Evolutionary conservation across 2,797 vertebrate species (phyloP), one percentile per base, ranked within the genome.

Genomic region (Brotula barbata): DNA sequence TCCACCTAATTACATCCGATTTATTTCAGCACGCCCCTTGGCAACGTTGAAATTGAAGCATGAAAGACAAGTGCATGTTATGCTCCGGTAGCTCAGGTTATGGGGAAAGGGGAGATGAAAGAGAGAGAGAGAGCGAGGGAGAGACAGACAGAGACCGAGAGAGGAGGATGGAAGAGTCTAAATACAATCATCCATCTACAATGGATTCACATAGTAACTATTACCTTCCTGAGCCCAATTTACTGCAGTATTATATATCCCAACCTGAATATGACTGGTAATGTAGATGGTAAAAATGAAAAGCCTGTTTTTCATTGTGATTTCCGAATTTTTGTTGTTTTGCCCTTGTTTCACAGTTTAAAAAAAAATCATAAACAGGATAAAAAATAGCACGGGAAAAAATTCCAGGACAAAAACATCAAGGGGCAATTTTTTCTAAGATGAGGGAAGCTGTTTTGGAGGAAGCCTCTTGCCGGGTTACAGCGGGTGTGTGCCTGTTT

Each of bases 1-100:
- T 77, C 36, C 56, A 49, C 54, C 80, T 88, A 89, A 89, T 90
- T 85, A 84, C 77, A 83, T 78, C 75, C 59, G 48, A 84, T 87
- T 75, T 82, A 73, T 79, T 71, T 77, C 62, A 76, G 59, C 57
- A 67, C 11, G 68, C 62, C 82, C 77, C 52, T 75, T 31, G 31
- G 90, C 81, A 72, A 77, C 13, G 48, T 68, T 79, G 63, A 80
- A 72, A 81, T 72, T 48, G 60, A 81, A 72, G 71, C 74, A 81
- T 68, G 73, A 78, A 81, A 85, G 86, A 87, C 85, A 84, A 81
- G 82, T 55, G 67, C 70, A 75, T 64, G 78, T 85, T 88, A 67
- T 83, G 84, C 85, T 86, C 62, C 28, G 40, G 37, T 85, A 75
- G 70, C 46, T 84, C 58, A 73, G 77, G 69, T 81, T 87, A 81